Conservation (phyloP, 2,113 vertebrate species). For the Sander vitreus region DNA sequence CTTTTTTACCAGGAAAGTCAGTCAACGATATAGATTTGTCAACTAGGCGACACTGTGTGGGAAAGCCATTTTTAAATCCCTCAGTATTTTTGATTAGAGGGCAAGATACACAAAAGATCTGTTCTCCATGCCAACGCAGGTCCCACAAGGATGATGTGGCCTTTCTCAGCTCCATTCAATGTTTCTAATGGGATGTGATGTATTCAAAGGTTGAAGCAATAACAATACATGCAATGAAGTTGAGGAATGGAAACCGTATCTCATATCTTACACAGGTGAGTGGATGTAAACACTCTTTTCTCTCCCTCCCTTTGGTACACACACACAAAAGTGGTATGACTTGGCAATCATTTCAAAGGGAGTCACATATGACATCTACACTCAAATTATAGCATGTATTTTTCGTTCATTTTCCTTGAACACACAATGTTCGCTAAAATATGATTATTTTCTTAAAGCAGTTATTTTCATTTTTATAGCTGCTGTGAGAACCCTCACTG, state of each 20-base stretch:
- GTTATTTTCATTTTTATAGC: neutral
- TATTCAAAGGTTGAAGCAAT: conserved; percentile 60
- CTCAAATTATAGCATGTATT: neutral
- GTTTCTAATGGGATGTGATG: conserved; percentile 57
- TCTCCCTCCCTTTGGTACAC: neutral
- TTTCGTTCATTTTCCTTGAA: neutral
- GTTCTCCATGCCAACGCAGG: conserved; percentile 30
- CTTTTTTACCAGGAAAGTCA: neutral
- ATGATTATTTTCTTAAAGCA: neutral
- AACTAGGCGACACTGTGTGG: neutral
- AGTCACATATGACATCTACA: neutral
- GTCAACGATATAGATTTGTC: conserved; percentile 8
- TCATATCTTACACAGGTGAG: conserved; percentile 37
- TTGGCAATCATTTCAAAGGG: conserved; percentile 5
- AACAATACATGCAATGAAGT: conserved; percentile 38
- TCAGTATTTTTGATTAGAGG: conserved; percentile 50
- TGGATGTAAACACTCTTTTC: conserved; percentile 38
- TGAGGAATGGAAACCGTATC: conserved; percentile 27
- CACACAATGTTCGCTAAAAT: neutral
- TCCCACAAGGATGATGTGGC: conserved; percentile 51
- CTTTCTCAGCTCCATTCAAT: conserved; percentile 60
- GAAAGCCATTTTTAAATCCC: conserved; percentile 42
- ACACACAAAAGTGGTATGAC: neutral
- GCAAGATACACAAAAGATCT: conserved; percentile 46
- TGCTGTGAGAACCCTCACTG: neutral